Evolutionary conservation across 2,888 invertebrate species (phyloP).

Genomic region (Tachina lurida): DNA sequence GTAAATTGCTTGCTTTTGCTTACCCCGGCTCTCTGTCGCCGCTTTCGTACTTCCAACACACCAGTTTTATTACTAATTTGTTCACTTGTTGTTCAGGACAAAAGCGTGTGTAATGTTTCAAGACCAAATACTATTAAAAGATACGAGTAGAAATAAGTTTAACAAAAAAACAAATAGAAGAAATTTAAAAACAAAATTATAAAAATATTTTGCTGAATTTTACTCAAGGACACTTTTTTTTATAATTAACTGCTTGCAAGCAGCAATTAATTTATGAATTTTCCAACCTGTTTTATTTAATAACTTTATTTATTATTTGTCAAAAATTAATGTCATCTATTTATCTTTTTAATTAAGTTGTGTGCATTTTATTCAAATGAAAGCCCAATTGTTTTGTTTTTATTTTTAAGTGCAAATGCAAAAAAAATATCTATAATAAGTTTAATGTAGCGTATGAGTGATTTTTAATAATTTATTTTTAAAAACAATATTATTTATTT

Average conservation of each 20-base stretch:
- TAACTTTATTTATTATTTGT: constrained; percentile 15
- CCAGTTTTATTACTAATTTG: constrained; percentile 67
- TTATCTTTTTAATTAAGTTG: constrained; percentile 16
- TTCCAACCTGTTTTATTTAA: neutral
- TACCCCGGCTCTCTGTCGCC: neutral
- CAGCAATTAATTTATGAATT: neutral
- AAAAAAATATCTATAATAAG: constrained; percentile 68
- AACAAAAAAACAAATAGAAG: too few species aligned
- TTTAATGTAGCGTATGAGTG: constrained; percentile 74
- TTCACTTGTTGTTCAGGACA: constrained; percentile 70
- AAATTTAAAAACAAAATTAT: too few species aligned
- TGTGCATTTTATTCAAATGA: constrained; percentile 7
- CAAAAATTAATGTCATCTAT: neutral
- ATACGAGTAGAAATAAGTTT: too few species aligned
- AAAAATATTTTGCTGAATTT: too few species aligned
- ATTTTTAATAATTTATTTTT: constrained; percentile 74
- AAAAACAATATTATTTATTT: constrained; percentile 48
- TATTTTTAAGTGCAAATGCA: neutral
- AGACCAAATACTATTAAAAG: too few species aligned
- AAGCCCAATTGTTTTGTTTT: neutral
- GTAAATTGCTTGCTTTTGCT: constrained; percentile 68
- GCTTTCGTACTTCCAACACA: neutral
- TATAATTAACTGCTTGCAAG: too few species aligned
- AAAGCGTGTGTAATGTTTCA: constrained; percentile 33
- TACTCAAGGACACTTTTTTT: too few species aligned